phyloP scores from a whole-genome alignment of 1,140 invertebrate species.

The Atta colombica region DNA sequence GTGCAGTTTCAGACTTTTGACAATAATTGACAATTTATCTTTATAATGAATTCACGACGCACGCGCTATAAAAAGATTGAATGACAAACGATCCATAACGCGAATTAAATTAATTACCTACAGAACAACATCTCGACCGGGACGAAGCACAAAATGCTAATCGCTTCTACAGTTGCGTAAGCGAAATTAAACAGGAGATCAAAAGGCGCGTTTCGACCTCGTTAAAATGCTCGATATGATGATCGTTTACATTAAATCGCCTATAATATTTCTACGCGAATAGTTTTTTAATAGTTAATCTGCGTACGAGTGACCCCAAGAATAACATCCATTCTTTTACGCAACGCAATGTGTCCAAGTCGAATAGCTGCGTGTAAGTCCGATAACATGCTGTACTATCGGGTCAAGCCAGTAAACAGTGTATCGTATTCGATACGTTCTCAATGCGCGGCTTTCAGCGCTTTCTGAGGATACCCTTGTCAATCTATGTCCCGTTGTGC shows the following conservation, averaged over 20 bases:
- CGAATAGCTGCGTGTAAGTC: background rate
- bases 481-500: background rate
- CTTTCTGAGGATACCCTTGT: constrained; percentile 23
- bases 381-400: constrained; percentile 19
- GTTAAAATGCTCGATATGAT: constrained; percentile 7
- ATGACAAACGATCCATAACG: constrained; percentile 21
- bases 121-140: constrained; percentile 33
- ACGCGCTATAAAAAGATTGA: constrained; percentile 2
- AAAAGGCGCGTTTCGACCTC: constrained; percentile 38
- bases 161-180: constrained; percentile 32
- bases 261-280: background rate
- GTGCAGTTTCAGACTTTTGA: background rate
- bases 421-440: constrained; percentile 9
- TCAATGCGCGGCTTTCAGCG: constrained; percentile 22
- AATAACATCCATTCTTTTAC: constrained; percentile 19
- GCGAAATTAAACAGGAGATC: constrained; percentile 46
- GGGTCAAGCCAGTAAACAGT: constrained; percentile 15
- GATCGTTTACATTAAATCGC: constrained; percentile 9
- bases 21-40: background rate
- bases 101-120: constrained; percentile 42
- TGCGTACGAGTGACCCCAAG: background rate
- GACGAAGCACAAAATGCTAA: constrained; percentile 31
- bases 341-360: background rate
- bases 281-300: constrained; percentile 27
- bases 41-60: background rate